Conservation (phyloP, 1,140 invertebrate species). For the Neodiprion virginianus region DNA sequence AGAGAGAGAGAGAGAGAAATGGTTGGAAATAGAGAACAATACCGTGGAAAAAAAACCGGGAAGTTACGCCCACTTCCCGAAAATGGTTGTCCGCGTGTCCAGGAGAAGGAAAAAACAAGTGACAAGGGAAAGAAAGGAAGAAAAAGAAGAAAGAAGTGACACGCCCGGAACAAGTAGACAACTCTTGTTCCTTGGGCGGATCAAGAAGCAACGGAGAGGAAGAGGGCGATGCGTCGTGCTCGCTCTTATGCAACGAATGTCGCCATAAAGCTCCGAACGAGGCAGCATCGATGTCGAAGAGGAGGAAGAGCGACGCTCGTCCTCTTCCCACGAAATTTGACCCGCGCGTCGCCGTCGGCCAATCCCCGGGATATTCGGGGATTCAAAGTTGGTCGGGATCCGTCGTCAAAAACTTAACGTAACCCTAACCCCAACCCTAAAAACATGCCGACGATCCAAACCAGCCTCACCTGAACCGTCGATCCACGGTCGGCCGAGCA, state of each 20-base stretch:
- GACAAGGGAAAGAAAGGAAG: slow-evolving; percentile 4
- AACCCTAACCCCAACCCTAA: not conserved
- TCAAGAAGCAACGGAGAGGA: not conserved
- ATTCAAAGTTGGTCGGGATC: not conserved
- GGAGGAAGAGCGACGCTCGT: not conserved
- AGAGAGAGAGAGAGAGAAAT: not conserved
- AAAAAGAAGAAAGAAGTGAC: not conserved
- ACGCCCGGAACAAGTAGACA: slow-evolving; percentile 8
- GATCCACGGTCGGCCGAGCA: too few relatives aligned
- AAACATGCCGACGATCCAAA: too few relatives aligned
- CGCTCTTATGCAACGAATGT: not conserved
- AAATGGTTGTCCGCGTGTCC: not conserved
- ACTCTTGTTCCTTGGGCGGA: not conserved
- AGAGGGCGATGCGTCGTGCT: not conserved
- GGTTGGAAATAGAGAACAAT: too few relatives aligned
- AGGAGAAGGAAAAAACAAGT: not conserved
- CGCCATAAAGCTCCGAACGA: too few relatives aligned
- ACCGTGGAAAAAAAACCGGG: not conserved
- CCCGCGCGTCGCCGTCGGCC: not conserved
- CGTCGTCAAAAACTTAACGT: not conserved
- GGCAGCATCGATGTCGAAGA: not conserved
- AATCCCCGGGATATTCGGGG: not conserved
- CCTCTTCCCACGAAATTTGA: slow-evolving; percentile 5
- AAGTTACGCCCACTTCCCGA: slow-evolving; percentile 6
- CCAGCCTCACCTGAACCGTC: not conserved